phyloP scores from a whole-genome alignment of 2,113 vertebrate species.

The Grallaria varia region DNA sequence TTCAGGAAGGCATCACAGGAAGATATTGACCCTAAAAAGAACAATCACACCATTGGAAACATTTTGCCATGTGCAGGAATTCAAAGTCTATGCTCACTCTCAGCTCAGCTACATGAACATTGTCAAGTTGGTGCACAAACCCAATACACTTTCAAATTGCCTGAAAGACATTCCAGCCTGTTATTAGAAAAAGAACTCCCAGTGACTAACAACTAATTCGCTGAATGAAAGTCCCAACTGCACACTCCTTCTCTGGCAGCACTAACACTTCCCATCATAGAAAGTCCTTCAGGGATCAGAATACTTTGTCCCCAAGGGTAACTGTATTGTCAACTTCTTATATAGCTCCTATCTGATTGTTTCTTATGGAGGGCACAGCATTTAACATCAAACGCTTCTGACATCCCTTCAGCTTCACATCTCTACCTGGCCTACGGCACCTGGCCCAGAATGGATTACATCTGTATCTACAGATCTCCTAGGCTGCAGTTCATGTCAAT shows the following conservation, averaged over 20 bases:
- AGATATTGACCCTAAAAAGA: slow-evolving; percentile 90
- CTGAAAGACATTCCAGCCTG: neutral
- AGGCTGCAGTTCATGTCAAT: neutral
- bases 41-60: neutral
- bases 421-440: neutral
- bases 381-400: neutral
- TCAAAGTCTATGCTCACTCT: neutral
- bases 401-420: neutral
- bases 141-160: neutral
- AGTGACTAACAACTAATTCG: neutral
- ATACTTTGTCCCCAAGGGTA: neutral
- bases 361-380: neutral
- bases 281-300: neutral
- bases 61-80: neutral
- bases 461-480: neutral
- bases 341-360: neutral
- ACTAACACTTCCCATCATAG: neutral
- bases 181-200: neutral
- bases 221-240: neutral
- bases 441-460: neutral
- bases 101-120: neutral
- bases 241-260: neutral
- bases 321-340: neutral
- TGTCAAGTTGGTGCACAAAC: neutral
- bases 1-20: slow-evolving; percentile 97